Base-by-base conservation (phyloP, 1,140 invertebrate genomes). In the Nasonia giraulti region DNA sequence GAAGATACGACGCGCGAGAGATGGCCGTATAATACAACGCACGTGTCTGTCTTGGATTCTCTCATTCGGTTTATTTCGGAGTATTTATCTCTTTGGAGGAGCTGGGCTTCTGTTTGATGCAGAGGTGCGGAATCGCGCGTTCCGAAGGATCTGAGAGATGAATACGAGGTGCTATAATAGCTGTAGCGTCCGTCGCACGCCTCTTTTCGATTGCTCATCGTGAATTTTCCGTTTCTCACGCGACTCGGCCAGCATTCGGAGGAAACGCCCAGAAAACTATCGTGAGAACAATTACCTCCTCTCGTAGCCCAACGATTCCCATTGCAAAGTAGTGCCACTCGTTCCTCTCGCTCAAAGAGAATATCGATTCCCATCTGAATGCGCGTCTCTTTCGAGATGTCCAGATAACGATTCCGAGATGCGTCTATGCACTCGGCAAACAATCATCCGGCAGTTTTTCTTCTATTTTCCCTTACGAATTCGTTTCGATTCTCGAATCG, bases 401-500 rank as follows among this genome's bases (percentile, higher is more conserved):
- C 47, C 50, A 44, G 74, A 77, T 68, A 77, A 37, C 50, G 66
- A 71, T 80, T 71, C 40, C 27, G 40, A 27, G 6, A 1, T 20
- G 44, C 33, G 50, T 55, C 69, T 73, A 12, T 40, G 20, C 40
- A n/a, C 74, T 37, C 74, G 20, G 73, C 37, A 33, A 40, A 77
- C 82, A 77, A 83, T 83, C 68, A 27, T 23, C 14, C 27, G 55
- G 47, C 68, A 82, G 74, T 33, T 78, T 85, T 85, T 73, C 47
- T 77, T 40, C 33, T 40, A 47, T 71, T 80, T 69, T 69, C 27
- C 62, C 62, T 31, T 66, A 76, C 40, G 47, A 80, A 77, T 77
- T 44, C 71, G 81, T 88, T 87, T 87, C 86, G 86, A 86, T 87
- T 78, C 20, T 86, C 84, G 74, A 81, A 84, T 80, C 83, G 76